phyloP scores from a whole-genome alignment of 2,113 vertebrate genomes.

The Pholis gunnellus region DNA sequence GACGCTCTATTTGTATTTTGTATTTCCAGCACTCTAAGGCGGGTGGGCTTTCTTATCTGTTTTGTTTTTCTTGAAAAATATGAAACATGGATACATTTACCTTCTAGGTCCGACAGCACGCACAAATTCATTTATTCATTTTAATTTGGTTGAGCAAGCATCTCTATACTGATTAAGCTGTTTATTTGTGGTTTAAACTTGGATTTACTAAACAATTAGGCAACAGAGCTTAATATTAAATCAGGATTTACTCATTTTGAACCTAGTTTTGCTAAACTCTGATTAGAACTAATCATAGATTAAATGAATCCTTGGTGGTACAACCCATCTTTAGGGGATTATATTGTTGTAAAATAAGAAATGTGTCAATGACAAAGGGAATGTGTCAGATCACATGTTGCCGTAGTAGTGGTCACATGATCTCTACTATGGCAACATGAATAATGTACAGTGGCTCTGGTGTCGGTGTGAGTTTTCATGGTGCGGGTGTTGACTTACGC shows the following conservation, averaged over 20 bases:
- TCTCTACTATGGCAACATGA: conserved; percentile 38
- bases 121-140: not conserved
- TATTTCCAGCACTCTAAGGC: no score
- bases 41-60: no score
- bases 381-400: conserved; percentile 11
- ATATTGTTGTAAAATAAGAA: not conserved
- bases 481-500: conserved; percentile 86
- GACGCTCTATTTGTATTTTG: no score
- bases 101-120: no score
- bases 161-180: not conserved
- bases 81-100: not conserved
- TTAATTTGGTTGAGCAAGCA: not conserved
- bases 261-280: not conserved
- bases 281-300: not conserved
- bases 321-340: not conserved
- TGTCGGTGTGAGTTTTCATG: conserved; percentile 30
- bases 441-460: conserved; percentile 27
- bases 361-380: conserved; percentile 3
- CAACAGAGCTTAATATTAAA: not conserved
- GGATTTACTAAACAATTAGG: no score
- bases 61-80: not conserved
- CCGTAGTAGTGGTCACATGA: conserved; percentile 26
- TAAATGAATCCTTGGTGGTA: not conserved
- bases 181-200: not conserved
- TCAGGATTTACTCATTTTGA: no score